Evolutionary conservation across 2,888 invertebrate genomes (phyloP), one percentile per base, ranked within the genome.

Genomic region (Tetropium fuscum): DNA sequence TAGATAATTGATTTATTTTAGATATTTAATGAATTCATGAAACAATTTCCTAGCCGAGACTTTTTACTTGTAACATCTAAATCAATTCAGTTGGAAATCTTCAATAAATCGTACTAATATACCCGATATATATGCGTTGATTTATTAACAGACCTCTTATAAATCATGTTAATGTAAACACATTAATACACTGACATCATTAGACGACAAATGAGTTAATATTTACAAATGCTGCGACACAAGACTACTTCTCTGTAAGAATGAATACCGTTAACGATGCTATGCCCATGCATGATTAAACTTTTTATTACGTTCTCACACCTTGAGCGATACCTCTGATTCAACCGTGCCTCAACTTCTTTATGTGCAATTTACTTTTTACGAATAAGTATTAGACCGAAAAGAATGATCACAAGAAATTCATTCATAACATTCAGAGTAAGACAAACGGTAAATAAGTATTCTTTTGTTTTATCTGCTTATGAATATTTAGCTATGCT

Each of bases 301-400:
- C 72, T 71, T 64, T 70, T 71, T 72, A 74, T 74, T 74, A 71
- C 70, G 65, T 76, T 76, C 76, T 76, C 75, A 76, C 76, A 76
- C 74, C 73, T 75, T 65, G 68, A 71, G 66, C 68, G 67, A 68
- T 68, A 66, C 64, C 60, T 63, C 58, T 48, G 58, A 64, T 71
- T 69, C 69, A 69, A 73, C 68, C 72, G 71, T 72, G 65, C 66
- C 72, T 58, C 59, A 58, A 63, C 69, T 70, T 72, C 72, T 72
- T 70, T 69, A 66, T 61, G 61, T 64, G 67, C 68, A 69, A 69
- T 71, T 69, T 65, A 63, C 63, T 71, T 69, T 62, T 64, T 58
- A 49, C 60, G 64, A 57, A 61, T 63, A 60, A 63, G 64, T 71
- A 72, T 66, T 64, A 68, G 69, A 73, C 68, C 70, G 71, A 71